Conservation (phyloP, 1,140 invertebrate genomes). For the Saccostrea echinata region DNA sequence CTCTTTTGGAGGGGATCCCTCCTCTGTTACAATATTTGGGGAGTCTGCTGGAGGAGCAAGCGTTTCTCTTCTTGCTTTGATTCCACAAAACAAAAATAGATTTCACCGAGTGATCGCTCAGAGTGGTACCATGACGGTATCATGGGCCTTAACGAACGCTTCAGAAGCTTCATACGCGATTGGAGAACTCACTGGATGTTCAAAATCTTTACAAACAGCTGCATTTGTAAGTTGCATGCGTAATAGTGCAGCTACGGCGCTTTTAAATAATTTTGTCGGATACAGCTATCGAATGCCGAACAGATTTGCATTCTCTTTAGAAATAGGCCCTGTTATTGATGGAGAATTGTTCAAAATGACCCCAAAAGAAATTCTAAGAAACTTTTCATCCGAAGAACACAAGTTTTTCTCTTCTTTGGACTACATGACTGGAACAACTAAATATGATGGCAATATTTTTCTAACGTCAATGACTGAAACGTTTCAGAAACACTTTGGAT, state of each 20-base stretch:
- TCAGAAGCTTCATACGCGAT: neutral
- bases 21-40: slow-evolving; percentile 95
- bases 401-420: slow-evolving; percentile 7
- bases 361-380: neutral
- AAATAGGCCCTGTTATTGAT: neutral
- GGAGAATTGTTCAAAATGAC: slow-evolving; percentile 11
- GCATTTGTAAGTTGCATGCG: neutral
- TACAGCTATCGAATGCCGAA: neutral
- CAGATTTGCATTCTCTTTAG: neutral
- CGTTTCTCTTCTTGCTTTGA: slow-evolving; percentile 87
- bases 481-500: neutral
- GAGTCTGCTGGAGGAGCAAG: slow-evolving; percentile 96
- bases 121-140: slow-evolving; percentile 48
- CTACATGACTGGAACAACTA: slow-evolving; percentile 11
- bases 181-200: neutral
- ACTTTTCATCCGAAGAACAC: slow-evolving; percentile 10
- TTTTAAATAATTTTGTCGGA: neutral
- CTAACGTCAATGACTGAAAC: neutral
- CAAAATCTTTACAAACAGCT: neutral
- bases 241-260: neutral
- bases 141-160: neutral
- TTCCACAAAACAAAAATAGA: slow-evolving; percentile 6
- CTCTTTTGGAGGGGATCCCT: slow-evolving; percentile 94
- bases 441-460: neutral
- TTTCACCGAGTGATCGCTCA: slow-evolving; percentile 43